These are phyloP conservation scores for Saturnia pavonia DNA, from an alignment of 2,888 invertebrate species.

Conservation along the genomic window DNA sequence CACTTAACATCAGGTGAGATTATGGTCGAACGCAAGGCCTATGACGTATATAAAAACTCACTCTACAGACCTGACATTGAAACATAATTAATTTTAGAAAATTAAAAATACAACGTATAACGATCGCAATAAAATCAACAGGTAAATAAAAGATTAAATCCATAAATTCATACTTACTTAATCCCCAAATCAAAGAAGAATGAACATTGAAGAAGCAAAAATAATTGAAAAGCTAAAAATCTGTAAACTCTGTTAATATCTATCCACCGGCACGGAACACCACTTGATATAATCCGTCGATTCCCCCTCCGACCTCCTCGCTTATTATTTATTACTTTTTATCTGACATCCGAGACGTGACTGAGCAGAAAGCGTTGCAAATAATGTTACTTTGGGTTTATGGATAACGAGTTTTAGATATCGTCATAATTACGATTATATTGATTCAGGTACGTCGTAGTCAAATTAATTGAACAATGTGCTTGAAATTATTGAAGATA, in stretches of 20 bases:
- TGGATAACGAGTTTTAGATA: slow-evolving; percentile 13
- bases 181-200: neutral
- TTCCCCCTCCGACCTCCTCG: slow-evolving; percentile 34
- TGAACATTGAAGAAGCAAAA: slow-evolving; percentile 10
- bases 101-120: too few species aligned
- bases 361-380: neutral
- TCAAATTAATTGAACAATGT: neutral
- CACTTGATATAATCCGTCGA: slow-evolving; percentile 21
- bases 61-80: neutral
- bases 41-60: too few species aligned
- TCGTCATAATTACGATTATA: neutral
- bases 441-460: neutral
- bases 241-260: slow-evolving; percentile 23
- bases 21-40: too few species aligned
- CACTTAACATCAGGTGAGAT: too few species aligned
- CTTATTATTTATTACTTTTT: slow-evolving; percentile 53
- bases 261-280: slow-evolving; percentile 25
- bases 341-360: slow-evolving; percentile 35
- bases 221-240: slow-evolving; percentile 9
- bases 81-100: neutral
- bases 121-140: too few species aligned
- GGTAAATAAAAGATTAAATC: neutral
- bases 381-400: slow-evolving; percentile 10
- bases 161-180: neutral
- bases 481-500: neutral